A percentile compares a stretch with the other conserved stretches of the same genome.
phyloP scores from a whole-genome alignment of 2,113 vertebrate genomes.

The Gymnarchus niloticus region DNA sequence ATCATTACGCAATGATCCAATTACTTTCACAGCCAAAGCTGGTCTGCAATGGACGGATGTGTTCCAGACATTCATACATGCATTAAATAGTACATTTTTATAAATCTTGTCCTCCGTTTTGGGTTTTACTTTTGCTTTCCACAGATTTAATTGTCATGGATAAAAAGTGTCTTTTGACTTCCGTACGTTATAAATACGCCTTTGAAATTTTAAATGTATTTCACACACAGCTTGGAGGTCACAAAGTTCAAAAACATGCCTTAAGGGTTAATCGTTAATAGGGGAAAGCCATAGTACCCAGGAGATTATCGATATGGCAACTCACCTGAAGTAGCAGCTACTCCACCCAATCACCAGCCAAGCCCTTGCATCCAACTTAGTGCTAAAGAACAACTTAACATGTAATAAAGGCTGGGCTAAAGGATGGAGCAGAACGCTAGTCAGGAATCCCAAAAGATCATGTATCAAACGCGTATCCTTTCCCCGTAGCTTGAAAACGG shows the following conservation, averaged over 20 bases:
- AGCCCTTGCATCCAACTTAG: neutral
- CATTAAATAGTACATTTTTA: neutral
- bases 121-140: neutral
- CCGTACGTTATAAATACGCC: neutral
- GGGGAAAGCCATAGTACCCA: neutral
- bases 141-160: neutral
- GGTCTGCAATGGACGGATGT: neutral
- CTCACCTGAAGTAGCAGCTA: neutral
- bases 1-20: neutral
- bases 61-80: neutral
- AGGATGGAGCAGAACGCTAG: neutral
- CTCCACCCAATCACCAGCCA: neutral
- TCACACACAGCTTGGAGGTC: neutral
- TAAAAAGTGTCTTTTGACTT: neutral
- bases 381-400: neutral
- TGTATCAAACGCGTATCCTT: neutral
- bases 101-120: neutral
- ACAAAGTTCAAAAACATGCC: neutral
- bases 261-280: neutral
- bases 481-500: neutral
- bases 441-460: neutral
- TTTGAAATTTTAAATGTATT: neutral
- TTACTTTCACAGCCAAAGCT: no score
- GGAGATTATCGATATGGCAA: neutral
- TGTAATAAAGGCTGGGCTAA: neutral